A percentile compares a stretch with the other conserved stretches of the same genome.
Conservation (phyloP, 2,888 invertebrate species). For the Drosophila fungiperda region DNA sequence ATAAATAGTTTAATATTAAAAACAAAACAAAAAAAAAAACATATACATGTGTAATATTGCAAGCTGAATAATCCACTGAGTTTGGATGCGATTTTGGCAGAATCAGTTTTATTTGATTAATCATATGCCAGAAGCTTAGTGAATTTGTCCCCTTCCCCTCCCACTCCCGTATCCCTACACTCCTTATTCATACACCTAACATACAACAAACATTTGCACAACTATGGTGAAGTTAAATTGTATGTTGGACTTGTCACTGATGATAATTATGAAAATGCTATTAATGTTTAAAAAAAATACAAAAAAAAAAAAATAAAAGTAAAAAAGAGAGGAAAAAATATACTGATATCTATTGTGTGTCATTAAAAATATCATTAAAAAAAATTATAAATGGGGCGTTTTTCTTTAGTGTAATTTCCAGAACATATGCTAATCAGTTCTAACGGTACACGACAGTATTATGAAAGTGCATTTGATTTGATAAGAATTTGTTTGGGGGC, state of each 20-base stretch:
- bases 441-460: constrained; percentile 2
- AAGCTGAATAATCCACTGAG: constrained; percentile 27
- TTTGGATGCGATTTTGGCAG: constrained; percentile 22
- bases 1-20: constrained; percentile 18
- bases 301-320: constrained; percentile 11
- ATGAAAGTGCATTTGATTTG: not conserved
- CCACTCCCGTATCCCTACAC: not conserved
- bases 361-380: constrained; percentile 51
- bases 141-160: constrained; percentile 5
- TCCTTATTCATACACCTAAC: not conserved
- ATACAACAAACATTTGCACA: constrained; percentile 14
- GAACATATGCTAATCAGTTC: not conserved
- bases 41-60: constrained; percentile 9
- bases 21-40: not conserved
- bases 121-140: constrained; percentile 31
- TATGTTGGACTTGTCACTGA: constrained; percentile 46
- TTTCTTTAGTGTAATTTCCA: constrained; percentile 17
- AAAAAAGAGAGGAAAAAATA: constrained; percentile 32
- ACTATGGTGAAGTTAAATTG: constrained; percentile 27
- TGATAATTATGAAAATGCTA: constrained; percentile 69
- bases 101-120: constrained; percentile 11
- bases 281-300: constrained; percentile 65
- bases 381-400: constrained; percentile 39
- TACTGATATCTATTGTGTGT: constrained; percentile 75
- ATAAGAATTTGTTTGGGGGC: not conserved